A percentile compares a stretch with the other conserved stretches of the same genome.
Conservation (phyloP, 2,888 invertebrate species). For the Phymatocera aterrima region DNA sequence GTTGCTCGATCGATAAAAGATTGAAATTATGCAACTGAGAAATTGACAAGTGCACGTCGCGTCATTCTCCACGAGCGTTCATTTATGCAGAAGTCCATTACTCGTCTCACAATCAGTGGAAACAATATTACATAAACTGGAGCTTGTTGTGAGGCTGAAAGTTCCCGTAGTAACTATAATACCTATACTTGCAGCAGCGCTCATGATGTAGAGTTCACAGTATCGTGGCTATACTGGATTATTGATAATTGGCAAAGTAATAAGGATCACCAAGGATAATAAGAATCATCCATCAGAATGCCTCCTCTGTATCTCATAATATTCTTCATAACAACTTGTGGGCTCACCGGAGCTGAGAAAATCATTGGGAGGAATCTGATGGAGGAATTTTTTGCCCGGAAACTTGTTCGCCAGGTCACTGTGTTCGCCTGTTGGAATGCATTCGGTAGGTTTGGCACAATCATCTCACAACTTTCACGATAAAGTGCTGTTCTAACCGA, state of each 20-base stretch:
- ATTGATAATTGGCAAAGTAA: background rate
- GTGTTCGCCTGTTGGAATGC: constrained; percentile 58
- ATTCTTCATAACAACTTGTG: background rate
- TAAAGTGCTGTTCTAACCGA: background rate
- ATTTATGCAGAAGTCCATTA: constrained; percentile 27
- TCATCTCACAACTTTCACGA: background rate
- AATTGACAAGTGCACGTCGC: constrained; percentile 6
- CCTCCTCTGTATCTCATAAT: background rate
- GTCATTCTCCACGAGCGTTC: background rate
- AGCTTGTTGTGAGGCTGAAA: background rate
- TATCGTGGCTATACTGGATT: background rate
- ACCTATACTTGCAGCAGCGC: too few species aligned
- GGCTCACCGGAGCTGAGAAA: background rate
- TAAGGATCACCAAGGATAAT: too few species aligned
- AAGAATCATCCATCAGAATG: background rate
- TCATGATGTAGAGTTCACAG: too few species aligned
- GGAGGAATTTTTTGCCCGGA: constrained; percentile 54
- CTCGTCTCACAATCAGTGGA: background rate
- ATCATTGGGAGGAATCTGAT: background rate
- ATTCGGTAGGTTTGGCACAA: constrained; percentile 47
- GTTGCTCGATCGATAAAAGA: background rate
- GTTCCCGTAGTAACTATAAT: background rate
- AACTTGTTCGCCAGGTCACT: constrained; percentile 55
- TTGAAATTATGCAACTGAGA: constrained; percentile 25
- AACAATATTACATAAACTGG: background rate